Base-by-base conservation (phyloP, 2,797 vertebrate species). In the Sebastes vulpes region DNA sequence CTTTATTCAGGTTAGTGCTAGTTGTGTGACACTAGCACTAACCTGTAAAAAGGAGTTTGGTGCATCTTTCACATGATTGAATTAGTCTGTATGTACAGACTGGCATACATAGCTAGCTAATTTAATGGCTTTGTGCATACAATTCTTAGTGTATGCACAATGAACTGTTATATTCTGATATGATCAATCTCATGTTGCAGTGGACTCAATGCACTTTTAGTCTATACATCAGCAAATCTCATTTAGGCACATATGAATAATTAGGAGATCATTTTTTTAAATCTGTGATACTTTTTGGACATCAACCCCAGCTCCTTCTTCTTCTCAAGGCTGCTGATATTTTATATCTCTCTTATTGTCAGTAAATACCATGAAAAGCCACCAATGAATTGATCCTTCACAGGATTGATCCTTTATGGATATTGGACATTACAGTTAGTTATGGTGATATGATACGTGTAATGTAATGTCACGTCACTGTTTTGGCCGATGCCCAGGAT, bases 241-340 rank as follows among this genome's bases (percentile, higher is more conserved):
- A 56, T 79, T 79, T 80, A 82, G 77, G 81, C 87, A 85, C 64
- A 58, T 68, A 12, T 68, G 25, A 69, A 60, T 65, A 54, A 66
- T 64, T 18, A 61, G 10, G 29, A n/a, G 14, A 48, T 26, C 2
- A 38, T 3, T 50, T 48, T 48, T 63, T 42, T 0, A 29, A n/a
- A 25, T 61, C 25, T 69, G 11, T 68, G 5, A 12, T n/a, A 9
- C n/a, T 21, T 31, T 60, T 58, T 76, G 25, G n/a, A 69, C 25
- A 29, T 59, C 4, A 23, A 46, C 5, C 14, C 3, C 2, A 3
- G 12, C n/a, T 10, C 12, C 10, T 9, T 14, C 7, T 50, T 12
- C 65, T 53, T 60, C 21, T 60, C 14, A 65, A 35, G 9, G 66
- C 23, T 53, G n/a, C 2, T 3, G 18, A 2, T 52, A 4, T 48